Base-by-base conservation (phyloP, 2,113 vertebrate genomes). In the Phalacrocorax aristotelis region DNA sequence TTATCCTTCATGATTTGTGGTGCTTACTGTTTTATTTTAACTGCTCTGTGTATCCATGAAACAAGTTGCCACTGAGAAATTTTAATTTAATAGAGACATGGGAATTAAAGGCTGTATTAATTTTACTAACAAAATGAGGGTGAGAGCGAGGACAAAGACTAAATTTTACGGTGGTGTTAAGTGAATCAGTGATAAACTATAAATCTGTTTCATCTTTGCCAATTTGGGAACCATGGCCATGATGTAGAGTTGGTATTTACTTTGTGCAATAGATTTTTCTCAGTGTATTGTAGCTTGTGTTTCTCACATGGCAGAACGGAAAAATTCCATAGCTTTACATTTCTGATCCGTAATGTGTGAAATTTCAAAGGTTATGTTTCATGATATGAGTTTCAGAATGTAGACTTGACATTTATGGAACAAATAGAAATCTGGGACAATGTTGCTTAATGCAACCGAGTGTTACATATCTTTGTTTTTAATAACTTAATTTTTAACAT, bases 291-390 rank as follows among this genome's bases (percentile, higher is more conserved):
- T 83, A 94, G 52, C 71, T 91, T 29, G 10, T 84, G 80, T 96
- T 97, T 72, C 90, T 94, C 69, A 49, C 72, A 36, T 83, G 64
- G 61, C 76, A 96, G 92, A 97, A 62, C 2, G 64, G 76, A 95
- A 72, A 60, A 48, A 80, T 88, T 97, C 91, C 57, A 26, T 96
- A 89, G 48, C 81, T 97, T 95, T 96, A n/a, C 81, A 65, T 95
- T 94, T 97, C 95, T 96, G 85, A 95, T 97, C 94, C 46, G 16
- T 87, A 94, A 94, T 91, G 90, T 94, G 94, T 97, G 94, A 97
- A 96, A 97, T 97, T 97, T 96, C 78, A 96, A 98, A 98, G 97
- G 92, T 97, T 98, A 91, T 92, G 69, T 96, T 95, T 88, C 65
- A 65, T 62, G 55, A 91, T 89, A 64, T 1, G n/a, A 74, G 55